Conservation (phyloP, 2,797 vertebrate genomes). For the Takifugu ocellatus region DNA sequence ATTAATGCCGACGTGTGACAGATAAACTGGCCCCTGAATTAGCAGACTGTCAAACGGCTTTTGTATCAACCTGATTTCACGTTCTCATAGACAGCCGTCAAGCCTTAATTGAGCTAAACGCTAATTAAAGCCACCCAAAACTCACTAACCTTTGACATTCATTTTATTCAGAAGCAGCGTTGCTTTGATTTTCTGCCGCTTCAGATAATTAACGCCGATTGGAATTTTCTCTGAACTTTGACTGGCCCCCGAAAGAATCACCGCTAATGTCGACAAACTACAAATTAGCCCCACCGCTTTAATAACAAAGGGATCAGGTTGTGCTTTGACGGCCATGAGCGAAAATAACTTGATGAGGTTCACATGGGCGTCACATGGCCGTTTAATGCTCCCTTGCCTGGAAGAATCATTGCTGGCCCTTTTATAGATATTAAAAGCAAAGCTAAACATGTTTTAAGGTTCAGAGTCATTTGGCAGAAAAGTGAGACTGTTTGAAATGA, state of each 20-base stretch:
- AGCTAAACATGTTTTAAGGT: no score
- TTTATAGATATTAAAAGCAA: no score
- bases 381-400: no score
- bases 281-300: neutral
- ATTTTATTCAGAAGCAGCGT: slow-evolving; percentile 14
- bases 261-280: neutral
- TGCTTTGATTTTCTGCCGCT: slow-evolving; percentile 10
- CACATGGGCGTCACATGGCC: no score
- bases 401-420: no score
- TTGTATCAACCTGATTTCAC: slow-evolving; percentile 8
- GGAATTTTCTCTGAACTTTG: slow-evolving; percentile 1
- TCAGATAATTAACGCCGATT: neutral
- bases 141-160: slow-evolving; percentile 9
- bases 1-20: neutral
- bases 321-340: no score
- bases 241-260: no score
- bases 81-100: slow-evolving; percentile 8
- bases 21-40: slow-evolving; percentile 11
- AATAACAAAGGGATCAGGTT: no score
- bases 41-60: slow-evolving; percentile 13
- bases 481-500: no score
- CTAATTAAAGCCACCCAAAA: slow-evolving; percentile 15
- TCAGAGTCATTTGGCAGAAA: no score
- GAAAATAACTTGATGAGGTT: no score
- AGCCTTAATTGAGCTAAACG: slow-evolving; percentile 8